These are phyloP conservation scores for Psittacula echo DNA, from an alignment of 2,797 vertebrate species.

Conservation along the genomic window DNA sequence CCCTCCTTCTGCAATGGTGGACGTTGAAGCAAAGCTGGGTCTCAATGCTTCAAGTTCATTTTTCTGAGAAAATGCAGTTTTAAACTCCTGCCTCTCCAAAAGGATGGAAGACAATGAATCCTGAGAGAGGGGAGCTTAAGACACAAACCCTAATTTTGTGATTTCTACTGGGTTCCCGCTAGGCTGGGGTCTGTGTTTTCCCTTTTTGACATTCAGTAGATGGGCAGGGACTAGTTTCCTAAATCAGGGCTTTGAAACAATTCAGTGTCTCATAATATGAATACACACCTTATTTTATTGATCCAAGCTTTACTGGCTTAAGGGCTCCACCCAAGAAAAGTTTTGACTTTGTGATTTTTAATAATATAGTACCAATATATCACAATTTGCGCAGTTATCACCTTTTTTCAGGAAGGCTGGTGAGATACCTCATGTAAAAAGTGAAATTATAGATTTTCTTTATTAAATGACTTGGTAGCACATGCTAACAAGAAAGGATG, in stretches of 20 bases:
- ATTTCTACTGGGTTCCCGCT: neutral
- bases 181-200: accelerated
- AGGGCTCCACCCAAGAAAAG: neutral
- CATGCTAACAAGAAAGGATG: neutral
- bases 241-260: neutral
- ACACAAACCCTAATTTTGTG: neutral
- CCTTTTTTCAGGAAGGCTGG: neutral
- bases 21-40: neutral
- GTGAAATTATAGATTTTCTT: neutral
- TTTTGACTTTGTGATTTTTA: neutral
- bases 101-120: neutral
- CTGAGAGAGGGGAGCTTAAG: neutral
- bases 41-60: accelerated
- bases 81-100: neutral
- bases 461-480: neutral
- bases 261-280: neutral
- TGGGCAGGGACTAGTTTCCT: neutral
- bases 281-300: neutral
- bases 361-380: neutral
- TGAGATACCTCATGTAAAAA: neutral
- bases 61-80: neutral
- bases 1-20: neutral
- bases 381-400: neutral
- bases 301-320: neutral
- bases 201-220: neutral